Base-by-base conservation (phyloP, 2,888 invertebrate species). In the Megalurothrips usitatus region DNA sequence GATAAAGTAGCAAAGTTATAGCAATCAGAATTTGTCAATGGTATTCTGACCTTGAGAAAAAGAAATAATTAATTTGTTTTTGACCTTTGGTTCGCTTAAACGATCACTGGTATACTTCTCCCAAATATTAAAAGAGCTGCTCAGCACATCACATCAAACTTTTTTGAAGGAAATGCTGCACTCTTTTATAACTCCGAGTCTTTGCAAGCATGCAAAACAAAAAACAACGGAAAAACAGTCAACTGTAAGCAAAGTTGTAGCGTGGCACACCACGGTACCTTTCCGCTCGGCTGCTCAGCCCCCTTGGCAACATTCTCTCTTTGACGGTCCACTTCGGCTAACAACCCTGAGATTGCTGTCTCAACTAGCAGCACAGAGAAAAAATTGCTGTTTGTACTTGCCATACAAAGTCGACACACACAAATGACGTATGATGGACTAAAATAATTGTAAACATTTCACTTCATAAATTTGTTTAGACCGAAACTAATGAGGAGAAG, bases 261-360 rank as follows among this genome's bases (percentile, higher is more conserved):
- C 68, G 68, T 75, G 68, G 68, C 68, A 75, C 68, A 75, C 68
- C 68, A 75, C 68, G 68, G 68, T 75, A 75, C 68, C 68, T 75
- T 75, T 75, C 68, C 68, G 68, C 68, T 75, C 26, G 80, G 52
- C 78, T 63, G 83, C 79, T 82, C 82, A n/a, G 86, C 86, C 83
- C 87, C 86, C 82, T 84, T 83, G 82, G 87, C 89, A 88, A 92
- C 90, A 90, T 92, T 89, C 90, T 92, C 92, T 87, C 68, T 75
- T 75, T 75, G 68, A 75, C 92, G 92, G 88, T 93, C 92, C 90
- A 94, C 93, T 88, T 93, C 93, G 85, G 92, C 92, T 89, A 94
- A 91, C 88, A 94, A 92, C 87, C 92, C 93, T 87, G 93, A 92
- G 90, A 93, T 92, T 88, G 93, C 93, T 89, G 92, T 91, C 88